Evolutionary conservation across 2,113 vertebrate species (phyloP).

Genomic region (Oncorhynchus gorbuscha): DNA sequence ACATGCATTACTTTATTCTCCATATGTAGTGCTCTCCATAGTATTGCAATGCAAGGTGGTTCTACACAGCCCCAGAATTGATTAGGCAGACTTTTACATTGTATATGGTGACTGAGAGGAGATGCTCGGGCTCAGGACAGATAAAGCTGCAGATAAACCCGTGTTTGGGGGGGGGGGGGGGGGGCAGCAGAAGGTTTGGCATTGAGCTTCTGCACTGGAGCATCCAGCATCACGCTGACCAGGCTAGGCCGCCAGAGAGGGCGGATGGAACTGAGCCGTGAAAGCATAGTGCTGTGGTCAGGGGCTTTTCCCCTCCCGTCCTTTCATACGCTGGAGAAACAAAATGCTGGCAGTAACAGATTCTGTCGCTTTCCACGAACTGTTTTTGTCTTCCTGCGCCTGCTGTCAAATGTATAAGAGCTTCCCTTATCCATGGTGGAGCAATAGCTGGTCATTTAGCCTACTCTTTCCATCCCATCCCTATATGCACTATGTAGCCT

Average conservation of each 20-base stretch:
- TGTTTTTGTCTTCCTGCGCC: constrained; percentile 54
- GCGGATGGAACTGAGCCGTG: constrained; percentile 36
- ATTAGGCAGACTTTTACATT: constrained; percentile 77
- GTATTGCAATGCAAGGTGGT: constrained; percentile 41
- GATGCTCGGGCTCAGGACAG: constrained; percentile 60
- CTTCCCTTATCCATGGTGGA: neutral
- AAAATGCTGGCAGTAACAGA: constrained; percentile 68
- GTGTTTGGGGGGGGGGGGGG: constrained; percentile 55
- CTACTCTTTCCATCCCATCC: neutral
- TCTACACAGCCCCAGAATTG: constrained; percentile 63
- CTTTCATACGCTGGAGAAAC: constrained; percentile 57
- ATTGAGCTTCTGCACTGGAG: constrained; percentile 70
- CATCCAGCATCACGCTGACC: constrained; percentile 69
- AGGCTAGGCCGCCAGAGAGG: constrained; percentile 49
- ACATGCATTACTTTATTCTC: constrained; percentile 35
- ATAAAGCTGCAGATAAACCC: constrained; percentile 75
- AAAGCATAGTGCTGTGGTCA: constrained; percentile 76
- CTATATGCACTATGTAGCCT: neutral
- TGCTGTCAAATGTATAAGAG: constrained; percentile 35
- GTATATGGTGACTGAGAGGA: constrained; percentile 52
- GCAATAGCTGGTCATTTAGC: neutral
- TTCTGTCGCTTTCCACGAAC: constrained; percentile 67
- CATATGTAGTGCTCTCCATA: constrained; percentile 12
- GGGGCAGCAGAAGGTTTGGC: constrained; percentile 43
- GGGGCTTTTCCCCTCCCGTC: constrained; percentile 42